A percentile compares a stretch with the other conserved stretches of the same genome.
These are phyloP conservation scores for Coracopsis vasa DNA, from an alignment of 2,113 vertebrate genomes.

Conservation along the genomic window DNA sequence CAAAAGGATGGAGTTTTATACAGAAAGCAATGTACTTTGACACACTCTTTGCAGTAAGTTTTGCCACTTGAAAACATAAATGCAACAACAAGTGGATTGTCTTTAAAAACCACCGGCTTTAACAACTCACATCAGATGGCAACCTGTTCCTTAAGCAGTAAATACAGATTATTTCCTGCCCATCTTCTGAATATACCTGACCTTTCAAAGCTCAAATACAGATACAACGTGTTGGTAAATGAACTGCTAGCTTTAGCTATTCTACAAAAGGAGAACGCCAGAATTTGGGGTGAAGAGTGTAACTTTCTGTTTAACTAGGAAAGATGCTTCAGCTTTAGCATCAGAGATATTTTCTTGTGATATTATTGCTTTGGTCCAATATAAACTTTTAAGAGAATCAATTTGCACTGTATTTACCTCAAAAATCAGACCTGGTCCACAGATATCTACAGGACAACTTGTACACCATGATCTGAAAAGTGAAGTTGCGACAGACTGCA, in stretches of 20 bases:
- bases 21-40: slow-evolving; percentile 67
- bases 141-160: slow-evolving; percentile 18
- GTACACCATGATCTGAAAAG: background rate
- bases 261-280: background rate
- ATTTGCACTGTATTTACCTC: slow-evolving; percentile 1
- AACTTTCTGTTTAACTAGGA: background rate
- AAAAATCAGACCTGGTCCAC: background rate
- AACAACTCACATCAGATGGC: slow-evolving; percentile 49
- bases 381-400: background rate
- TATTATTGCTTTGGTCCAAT: slow-evolving; percentile 54
- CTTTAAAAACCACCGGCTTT: slow-evolving; percentile 66
- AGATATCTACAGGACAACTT: background rate
- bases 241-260: background rate
- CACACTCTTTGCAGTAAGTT: slow-evolving; percentile 71
- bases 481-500: background rate
- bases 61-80: slow-evolving; percentile 69
- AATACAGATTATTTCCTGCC: slow-evolving; percentile 26
- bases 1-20: slow-evolving; percentile 56
- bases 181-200: background rate
- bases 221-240: background rate
- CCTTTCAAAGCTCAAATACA: background rate
- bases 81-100: slow-evolving; percentile 76
- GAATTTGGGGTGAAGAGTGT: background rate
- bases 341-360: background rate
- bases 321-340: slow-evolving; percentile 8